These are phyloP conservation scores for Amazona guildingii DNA, from an alignment of 2,113 vertebrate species.

Conservation along the genomic window DNA sequence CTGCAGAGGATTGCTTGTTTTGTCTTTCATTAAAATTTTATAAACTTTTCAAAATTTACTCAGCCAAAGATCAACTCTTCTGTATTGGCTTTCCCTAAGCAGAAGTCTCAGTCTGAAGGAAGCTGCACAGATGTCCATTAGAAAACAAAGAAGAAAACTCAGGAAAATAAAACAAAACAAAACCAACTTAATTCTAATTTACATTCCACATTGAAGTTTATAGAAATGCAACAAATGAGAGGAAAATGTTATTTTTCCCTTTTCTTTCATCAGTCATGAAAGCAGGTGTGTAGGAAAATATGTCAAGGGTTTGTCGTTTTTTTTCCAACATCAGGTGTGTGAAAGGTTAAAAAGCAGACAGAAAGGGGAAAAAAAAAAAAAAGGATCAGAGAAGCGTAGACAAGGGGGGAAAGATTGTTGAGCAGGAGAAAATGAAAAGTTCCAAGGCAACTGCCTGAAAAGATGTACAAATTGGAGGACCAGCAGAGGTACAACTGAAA, in stretches of 20 bases:
- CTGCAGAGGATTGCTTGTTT: not conserved
- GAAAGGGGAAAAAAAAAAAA: rapidly evolving
- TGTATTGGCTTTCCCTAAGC: not conserved
- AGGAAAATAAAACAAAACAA: not conserved
- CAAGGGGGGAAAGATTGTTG: not conserved
- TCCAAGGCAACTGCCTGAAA: not conserved
- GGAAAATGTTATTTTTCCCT: not conserved
- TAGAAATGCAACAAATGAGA: not conserved
- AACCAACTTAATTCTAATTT: not conserved
- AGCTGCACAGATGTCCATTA: not conserved
- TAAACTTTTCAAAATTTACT: not conserved
- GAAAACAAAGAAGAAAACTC: not conserved
- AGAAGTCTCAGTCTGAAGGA: not conserved
- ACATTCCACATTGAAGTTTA: not conserved
- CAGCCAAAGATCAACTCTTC: not conserved
- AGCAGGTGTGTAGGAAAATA: not conserved
- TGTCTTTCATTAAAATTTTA: not conserved
- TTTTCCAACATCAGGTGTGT: not conserved
- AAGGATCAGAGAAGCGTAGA: not conserved
- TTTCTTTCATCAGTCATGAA: not conserved
- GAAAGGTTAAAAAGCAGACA: not conserved
- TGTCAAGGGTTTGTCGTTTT: not conserved
- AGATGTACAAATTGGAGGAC: not conserved
- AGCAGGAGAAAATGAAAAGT: constrained; percentile 16
- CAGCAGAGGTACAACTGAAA: not conserved